A percentile compares a stretch with the other conserved stretches of the same genome.
Evolutionary conservation across 2,113 vertebrate species (phyloP).

Genomic region (Calyptommatus sinebrachiatus): DNA sequence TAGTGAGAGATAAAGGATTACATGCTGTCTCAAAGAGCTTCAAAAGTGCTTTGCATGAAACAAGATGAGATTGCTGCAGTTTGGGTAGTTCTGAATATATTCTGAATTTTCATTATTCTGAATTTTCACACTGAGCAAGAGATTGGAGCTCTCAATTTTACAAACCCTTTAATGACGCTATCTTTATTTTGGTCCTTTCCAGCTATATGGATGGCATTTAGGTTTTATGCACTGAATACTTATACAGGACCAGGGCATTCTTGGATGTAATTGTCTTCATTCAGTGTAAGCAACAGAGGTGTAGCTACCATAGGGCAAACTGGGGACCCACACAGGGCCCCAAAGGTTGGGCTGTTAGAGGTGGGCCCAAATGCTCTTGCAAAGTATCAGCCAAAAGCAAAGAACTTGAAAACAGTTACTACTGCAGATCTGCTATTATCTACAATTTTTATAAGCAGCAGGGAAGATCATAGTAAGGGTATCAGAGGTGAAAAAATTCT

Average conservation of each 20-base stretch:
- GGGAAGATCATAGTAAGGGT: neutral
- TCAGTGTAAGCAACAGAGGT: too few relatives aligned
- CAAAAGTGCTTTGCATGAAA: conserved; percentile 50
- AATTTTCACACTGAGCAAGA: neutral
- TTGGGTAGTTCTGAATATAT: conserved; percentile 12
- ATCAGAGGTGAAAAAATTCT: neutral
- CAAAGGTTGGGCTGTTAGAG: too few relatives aligned
- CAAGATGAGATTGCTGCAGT: conserved; percentile 40
- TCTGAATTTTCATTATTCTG: conserved; percentile 9
- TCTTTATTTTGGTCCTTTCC: neutral
- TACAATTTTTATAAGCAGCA: neutral
- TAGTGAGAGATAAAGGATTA: conserved; percentile 24
- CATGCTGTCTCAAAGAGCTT: conserved; percentile 46
- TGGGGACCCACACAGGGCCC: too few relatives aligned
- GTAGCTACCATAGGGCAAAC: too few relatives aligned
- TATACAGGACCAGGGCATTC: too few relatives aligned
- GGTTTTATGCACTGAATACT: too few relatives aligned
- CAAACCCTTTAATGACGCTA: neutral
- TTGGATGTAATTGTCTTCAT: too few relatives aligned
- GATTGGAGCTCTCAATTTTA: neutral
- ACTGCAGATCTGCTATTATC: neutral
- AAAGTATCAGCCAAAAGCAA: neutral
- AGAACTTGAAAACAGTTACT: neutral
- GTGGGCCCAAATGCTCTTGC: too few relatives aligned
- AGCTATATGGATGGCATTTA: neutral